Base-by-base conservation (phyloP, 1,140 invertebrate species). In the Aphelinus atriplicis region DNA sequence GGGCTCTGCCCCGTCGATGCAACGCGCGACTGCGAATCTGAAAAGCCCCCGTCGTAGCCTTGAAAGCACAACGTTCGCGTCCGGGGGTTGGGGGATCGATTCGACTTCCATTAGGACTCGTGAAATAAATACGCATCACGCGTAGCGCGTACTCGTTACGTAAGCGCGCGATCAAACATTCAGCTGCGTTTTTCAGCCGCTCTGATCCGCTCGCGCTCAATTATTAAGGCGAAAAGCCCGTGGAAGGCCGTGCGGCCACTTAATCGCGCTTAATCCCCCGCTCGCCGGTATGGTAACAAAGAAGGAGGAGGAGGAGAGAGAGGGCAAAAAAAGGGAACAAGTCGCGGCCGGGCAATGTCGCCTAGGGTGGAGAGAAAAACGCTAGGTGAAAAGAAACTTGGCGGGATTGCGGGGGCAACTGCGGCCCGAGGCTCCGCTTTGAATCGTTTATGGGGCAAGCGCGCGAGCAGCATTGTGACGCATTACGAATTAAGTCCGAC, bases 401-500 rank as follows among this genome's bases (percentile, higher is more conserved):
- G 26, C 65, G 50, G 9, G n/a, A 45, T 43, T 7, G 9, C 46
- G 3, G 45, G 60, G 45, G 60, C 60, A 42, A 9, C 57, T 1
- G 43, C 43, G 60, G 10, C 26, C n/a, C 3, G 53, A 58, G 57
- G 50, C 64, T 73, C 42, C 43, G 42, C 46, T 56, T 73, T 68
- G 57, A 73, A 73, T 73, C 45, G 4, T 42, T 62, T 57, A 62
- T 68, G 57, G 62, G 62, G 51, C 4, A 53, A 53, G 51, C 3
- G 57, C 57, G 57, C 57, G 26, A 4, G 57, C 3, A 3, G 26
- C 47, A 67, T 68, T 55, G 72, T 68, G 65, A 68, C 58, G 50
- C 72, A 73, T 73, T 68, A 68, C 57, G 51, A 67, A 68, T 73
- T 73, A 73, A 73, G 68, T 62, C 58, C 65, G 26, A 55, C 47